Evolutionary conservation across 53 echinoderm and acorn worm genomes (phyloP), one percentile per base, ranked within the genome.

Genomic region (Paracentrotus lividus): DNA sequence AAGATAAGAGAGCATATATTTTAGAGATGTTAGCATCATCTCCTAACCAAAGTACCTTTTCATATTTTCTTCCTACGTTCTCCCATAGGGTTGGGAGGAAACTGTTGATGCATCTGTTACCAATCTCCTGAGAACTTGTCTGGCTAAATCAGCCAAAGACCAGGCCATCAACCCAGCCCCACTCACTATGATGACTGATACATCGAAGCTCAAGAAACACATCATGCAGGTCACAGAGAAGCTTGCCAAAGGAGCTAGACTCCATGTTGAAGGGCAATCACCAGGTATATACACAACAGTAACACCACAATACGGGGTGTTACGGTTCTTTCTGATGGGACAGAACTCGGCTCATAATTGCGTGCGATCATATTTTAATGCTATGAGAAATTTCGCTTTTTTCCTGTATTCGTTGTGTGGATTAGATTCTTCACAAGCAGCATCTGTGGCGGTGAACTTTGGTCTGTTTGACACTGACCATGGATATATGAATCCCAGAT

Each of bases 71-170:
- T n/a, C 0, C 5, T 90, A 13, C 15, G 31, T 55, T 57, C 23
- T n/a, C 57, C 42, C 49, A 1, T 53, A 98, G 99, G 99, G 99
- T 15, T 99, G 99, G 99, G 99, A 99, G 90, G 99, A 99, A 87
- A 95, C 92, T 0, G 97, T 96, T 18, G 99, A 97, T 86, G 96
- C 99, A 6, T 93, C 96, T 0, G 61, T 97, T 4, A 95, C 92
- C 43, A 94, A 95, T 47, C 96, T 99, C 4, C 93, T 99, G 43
- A 93, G 94, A 65, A 97, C 97, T 10, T 99, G 99, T 57, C 93
- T 99, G 32, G 96, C 98, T 10, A 97, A 97, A 95, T 76, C 96
- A 52, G 94, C 94, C 33, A 95, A 96, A 61, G 99, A 99, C 94
- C 99, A 99, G 69, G 95, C 96, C 6, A 94, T 97, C 34, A 99